Conservation (phyloP, 2,797 vertebrate species). For the Sardinella longiceps region DNA sequence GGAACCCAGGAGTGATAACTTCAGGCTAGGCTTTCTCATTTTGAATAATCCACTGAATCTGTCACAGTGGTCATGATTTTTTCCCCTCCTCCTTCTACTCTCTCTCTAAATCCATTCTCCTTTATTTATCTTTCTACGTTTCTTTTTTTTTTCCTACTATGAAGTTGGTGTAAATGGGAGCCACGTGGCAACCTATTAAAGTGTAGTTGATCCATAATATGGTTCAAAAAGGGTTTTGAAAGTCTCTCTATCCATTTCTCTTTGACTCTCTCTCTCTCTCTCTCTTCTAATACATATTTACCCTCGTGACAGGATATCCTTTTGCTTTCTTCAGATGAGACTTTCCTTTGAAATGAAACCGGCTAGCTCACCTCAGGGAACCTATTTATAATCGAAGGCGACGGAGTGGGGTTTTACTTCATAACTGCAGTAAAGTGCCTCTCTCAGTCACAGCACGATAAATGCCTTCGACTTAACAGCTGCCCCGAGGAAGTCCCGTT, state of each 20-base stretch:
- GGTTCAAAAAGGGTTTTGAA: too few relatives aligned
- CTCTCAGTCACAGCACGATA: not conserved
- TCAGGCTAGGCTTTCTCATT: not conserved
- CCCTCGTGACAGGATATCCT: not conserved
- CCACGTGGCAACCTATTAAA: too few relatives aligned
- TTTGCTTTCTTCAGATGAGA: not conserved
- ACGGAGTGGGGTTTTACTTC: not conserved
- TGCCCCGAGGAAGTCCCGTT: not conserved
- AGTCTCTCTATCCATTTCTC: not conserved
- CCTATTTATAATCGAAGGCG: not conserved
- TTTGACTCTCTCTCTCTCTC: not conserved
- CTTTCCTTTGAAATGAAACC: not conserved
- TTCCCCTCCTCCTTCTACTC: not conserved
- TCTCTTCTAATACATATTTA: not conserved
- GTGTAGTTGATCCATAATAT: too few relatives aligned
- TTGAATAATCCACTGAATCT: not conserved
- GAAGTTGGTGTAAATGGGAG: too few relatives aligned
- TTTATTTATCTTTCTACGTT: not conserved
- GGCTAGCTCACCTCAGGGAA: not conserved
- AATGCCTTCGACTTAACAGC: constrained; percentile 9
- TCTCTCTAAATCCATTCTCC: not conserved
- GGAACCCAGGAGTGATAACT: not conserved
- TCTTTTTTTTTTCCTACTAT: too few relatives aligned
- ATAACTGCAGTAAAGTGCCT: not conserved
- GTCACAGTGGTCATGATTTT: not conserved